Base-by-base conservation (phyloP, 2,888 invertebrate species). In the Lysandra coridon region DNA sequence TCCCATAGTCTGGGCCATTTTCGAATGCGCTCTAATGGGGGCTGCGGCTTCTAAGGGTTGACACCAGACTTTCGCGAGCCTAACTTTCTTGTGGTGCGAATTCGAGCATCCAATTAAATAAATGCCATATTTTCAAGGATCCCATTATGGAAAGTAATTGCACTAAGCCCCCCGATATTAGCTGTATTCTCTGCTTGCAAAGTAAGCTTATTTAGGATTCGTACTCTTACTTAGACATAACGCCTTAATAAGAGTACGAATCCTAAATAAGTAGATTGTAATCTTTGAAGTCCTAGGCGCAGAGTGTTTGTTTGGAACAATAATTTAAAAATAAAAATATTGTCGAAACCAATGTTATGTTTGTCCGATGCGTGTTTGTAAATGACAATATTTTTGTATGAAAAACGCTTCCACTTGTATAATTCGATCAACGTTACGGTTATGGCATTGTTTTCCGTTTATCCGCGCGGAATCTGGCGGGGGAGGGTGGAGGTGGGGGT, bases 401-500 rank as follows among this genome's bases (percentile, higher is more conserved):
- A 4, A 69, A 69, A 69, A 69, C 33, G 33, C 33, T 69, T 69
- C 69, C 33, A 30, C 7, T 53, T 76, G 57, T 76, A 53, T 57
- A 57, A 75, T 53, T 76, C 33, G 30, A 57, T 57, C 53, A 57
- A 30, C 49, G 53, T 5, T n/a, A 57, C 57, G 53, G 76, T 17
- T 14, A 53, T 53, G 49, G 53, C 33, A 76, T 17, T 83, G 84
- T 83, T 85, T 85, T 84, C 85, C 85, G 86, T 84, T 84, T 86
- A 88, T 88, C 87, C 84, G 84, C 80, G 82, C 83, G 84, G 83
- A 87, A 89, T 88, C 87, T 85, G 86, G 84, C 83, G 85, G 84
- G 86, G 89, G 88, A 89, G 87, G 88, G 87, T 88, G 88, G 84
- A 83, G 85, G 84, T 86, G 89, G 88, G 49, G 88, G 89, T 87